phyloP scores from a whole-genome alignment of 2,888 invertebrate species.

The Latrodectus hesperus region DNA sequence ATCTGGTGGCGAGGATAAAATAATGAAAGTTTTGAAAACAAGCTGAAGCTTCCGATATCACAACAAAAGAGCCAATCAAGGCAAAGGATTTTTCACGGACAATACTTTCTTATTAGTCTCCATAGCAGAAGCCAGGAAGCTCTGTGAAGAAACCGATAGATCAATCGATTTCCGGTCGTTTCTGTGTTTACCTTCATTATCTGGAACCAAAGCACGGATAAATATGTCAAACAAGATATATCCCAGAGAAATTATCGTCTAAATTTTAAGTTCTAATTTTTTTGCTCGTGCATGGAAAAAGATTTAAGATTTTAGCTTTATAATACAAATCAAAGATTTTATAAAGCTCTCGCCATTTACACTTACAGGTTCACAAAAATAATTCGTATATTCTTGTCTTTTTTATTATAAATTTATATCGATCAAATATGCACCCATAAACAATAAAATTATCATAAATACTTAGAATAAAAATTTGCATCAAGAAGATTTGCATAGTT shows the following conservation, averaged over 20 bases:
- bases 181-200: slow-evolving; percentile 54
- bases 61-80: slow-evolving; percentile 2
- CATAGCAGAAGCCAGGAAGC: slow-evolving; percentile 3
- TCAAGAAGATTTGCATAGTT: too few relatives aligned
- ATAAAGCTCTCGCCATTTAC: too few relatives aligned
- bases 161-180: slow-evolving; percentile 29
- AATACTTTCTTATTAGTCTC: slow-evolving; percentile 26
- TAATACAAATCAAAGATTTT: too few relatives aligned
- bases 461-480: too few relatives aligned
- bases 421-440: too few relatives aligned
- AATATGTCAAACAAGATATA: slow-evolving; percentile 49
- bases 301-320: too few relatives aligned
- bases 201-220: slow-evolving; percentile 20
- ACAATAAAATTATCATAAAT: too few relatives aligned
- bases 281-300: too few relatives aligned
- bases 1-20: neutral
- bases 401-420: too few relatives aligned
- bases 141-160: slow-evolving; percentile 17
- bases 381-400: too few relatives aligned
- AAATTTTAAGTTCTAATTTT: too few relatives aligned
- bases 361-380: too few relatives aligned
- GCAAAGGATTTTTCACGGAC: slow-evolving; percentile 9
- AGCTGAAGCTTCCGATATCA: neutral
- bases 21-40: neutral
- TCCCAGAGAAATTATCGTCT: slow-evolving; percentile 30